Percentiles rank a stretch among this genome's conserved stretches.
Conservation (phyloP, 1,140 invertebrate species). For the Neodiprion pinetum region DNA sequence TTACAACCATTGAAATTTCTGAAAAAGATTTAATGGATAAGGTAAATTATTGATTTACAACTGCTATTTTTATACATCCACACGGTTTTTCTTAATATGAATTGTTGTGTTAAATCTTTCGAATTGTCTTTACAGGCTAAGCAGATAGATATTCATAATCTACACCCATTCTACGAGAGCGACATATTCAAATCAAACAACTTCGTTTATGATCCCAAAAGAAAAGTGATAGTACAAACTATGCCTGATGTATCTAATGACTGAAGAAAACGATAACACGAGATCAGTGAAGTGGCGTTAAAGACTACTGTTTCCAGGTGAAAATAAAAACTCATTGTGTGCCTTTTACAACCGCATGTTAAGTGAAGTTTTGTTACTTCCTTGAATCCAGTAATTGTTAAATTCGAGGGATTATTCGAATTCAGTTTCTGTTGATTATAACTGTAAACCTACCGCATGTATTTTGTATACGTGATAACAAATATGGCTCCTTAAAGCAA, state of each 20-base stretch:
- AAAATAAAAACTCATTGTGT: background rate
- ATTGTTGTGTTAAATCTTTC: background rate
- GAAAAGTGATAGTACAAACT: conserved; percentile 86
- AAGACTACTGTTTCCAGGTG: too few relatives aligned
- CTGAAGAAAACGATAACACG: conserved; percentile 20
- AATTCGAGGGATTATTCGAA: too few relatives aligned
- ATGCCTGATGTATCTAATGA: conserved; percentile 66
- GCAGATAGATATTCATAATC: conserved; percentile 89
- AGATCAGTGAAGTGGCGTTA: too few relatives aligned
- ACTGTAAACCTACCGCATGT: too few relatives aligned
- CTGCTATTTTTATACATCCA: conserved; percentile 25
- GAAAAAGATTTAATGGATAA: conserved; percentile 91
- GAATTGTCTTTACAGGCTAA: conserved; percentile 74
- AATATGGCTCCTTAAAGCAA: too few relatives aligned
- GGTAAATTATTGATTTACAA: conserved; percentile 59
- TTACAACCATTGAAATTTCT: conserved; percentile 84
- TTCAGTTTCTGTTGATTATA: too few relatives aligned
- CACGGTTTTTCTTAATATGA: conserved; percentile 13
- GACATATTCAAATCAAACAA: conserved; percentile 90
- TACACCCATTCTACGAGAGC: conserved; percentile 92
- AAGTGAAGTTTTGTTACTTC: too few relatives aligned
- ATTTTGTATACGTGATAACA: too few relatives aligned
- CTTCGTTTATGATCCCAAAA: conserved; percentile 84
- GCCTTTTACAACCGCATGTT: background rate
- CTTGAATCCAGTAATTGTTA: too few relatives aligned